phyloP scores from a whole-genome alignment of 37 sponge, comb jelly and placozoan species.

The Halichondria panicea region DNA sequence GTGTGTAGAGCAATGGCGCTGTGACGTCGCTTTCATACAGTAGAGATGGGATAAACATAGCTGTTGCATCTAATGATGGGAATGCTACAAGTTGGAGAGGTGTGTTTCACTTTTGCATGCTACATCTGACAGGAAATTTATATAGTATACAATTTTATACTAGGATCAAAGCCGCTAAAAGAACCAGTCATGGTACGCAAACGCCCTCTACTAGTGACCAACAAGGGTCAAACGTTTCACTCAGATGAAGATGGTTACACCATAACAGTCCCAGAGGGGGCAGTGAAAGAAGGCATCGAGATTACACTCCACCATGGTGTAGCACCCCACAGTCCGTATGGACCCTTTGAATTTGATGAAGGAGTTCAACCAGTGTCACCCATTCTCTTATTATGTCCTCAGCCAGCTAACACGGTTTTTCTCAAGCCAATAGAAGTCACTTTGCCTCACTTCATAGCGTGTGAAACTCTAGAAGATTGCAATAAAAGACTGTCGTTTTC shows the following conservation, averaged over 20 bases:
- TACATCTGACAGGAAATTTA: too few species aligned
- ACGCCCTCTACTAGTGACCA: too few species aligned
- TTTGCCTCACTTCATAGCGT: not conserved
- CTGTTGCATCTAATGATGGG: not conserved
- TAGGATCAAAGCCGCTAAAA: too few species aligned
- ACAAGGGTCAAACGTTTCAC: not conserved
- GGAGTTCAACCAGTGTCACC: conserved; percentile 2
- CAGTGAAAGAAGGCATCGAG: not conserved
- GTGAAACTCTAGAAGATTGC: not conserved
- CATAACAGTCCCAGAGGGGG: not conserved
- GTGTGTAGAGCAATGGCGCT: too few species aligned
- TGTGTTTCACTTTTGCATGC: too few species aligned
- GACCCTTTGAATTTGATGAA: not conserved
- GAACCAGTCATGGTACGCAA: too few species aligned
- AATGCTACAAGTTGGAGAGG: not conserved
- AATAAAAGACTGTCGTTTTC: not conserved
- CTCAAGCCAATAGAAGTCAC: not conserved
- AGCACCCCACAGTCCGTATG: not conserved
- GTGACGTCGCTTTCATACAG: not conserved
- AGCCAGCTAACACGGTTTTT: not conserved
- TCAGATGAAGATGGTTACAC: not conserved
- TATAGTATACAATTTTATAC: too few species aligned
- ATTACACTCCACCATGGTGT: not conserved
- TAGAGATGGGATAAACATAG: not conserved
- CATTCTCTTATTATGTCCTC: not conserved